Evolutionary conservation across 1,140 invertebrate species (phyloP), one percentile per base, ranked within the genome.

Genomic region (Goniozus legneri): DNA sequence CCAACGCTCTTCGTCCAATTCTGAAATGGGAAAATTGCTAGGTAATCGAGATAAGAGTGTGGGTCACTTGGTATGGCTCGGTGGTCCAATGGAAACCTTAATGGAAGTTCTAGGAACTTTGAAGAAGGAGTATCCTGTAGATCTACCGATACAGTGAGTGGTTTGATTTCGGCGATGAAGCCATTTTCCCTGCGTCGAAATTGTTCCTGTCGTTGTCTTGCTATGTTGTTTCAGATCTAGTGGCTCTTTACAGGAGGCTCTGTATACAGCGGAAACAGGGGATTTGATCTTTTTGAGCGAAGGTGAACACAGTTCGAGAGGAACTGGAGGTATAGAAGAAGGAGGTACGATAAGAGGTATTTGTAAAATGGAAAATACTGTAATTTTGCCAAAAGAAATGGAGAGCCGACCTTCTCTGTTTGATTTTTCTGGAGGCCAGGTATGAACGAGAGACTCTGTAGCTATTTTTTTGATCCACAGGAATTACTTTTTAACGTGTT

Each of bases 51-150:
- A 60, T 31, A 47, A 18, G 16, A 46, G 50, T 47, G 44, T 40
- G 1, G 70, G 65, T n/a, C 76, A 76, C 60, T 62, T 82, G 43
- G 77, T 83, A n/a, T 78, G 75, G 58, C 62, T 75, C 24, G 73
- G 77, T 8, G 70, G 67, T 18, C 69, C 67, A 15, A 41, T 78
- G 3, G 61, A 74, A 12, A 64, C 79, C 20, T 76, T 80, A 21
- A 59, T 80, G 4, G 53, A 62, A 14, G 64, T 75, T 13, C 58
- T 82, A 8, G 57, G 70, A 33, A 39, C 4, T 27, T 32, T 44
- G 27, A 13, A 24, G 14, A 30, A 12, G 3, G 37, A 21, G 24
- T 39, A 30, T 19, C 3, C 0, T 41, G n/a, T n/a, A n/a, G n/a
- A n/a, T n/a, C n/a, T n/a, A n/a, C n/a, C n/a, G n/a, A n/a, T n/a